Evolutionary conservation across 92 coral and sea anemone genomes (phyloP), one percentile per base, ranked within the genome.

Genomic region (Phenganax stokvisi): DNA sequence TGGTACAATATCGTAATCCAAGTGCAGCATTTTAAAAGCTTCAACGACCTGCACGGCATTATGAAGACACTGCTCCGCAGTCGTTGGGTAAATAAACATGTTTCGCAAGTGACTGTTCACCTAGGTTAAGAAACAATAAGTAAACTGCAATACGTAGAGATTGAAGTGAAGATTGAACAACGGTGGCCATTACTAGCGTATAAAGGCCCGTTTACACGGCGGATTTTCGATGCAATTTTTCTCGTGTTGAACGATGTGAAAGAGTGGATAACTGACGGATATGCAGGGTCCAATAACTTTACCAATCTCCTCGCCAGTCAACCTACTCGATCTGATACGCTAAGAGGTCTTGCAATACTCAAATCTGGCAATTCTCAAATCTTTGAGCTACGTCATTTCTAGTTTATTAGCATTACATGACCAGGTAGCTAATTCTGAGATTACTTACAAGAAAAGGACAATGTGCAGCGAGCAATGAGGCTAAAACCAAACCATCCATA

Each of bases 401-500:
- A 25, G 55, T 72, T 17, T 12, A 15, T 58, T 16, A n/a, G 56
- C 47, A 16, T 28, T 5, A 57, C 11, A 20, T 56, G 8, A 70
- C 20, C 56, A 25, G 30, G 54, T 6, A 20, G 31, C 56, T 15
- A 54, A 8, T 27, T 57, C 8, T 0, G 57, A 12, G 70, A 20
- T 10, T 25, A 74, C 96, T 87, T 75, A 94, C 98, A 88, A 92
- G 83, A 80, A 94, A 94, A 8, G 98, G 98, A 64, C 88, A 97
- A 74, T 91, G 92, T 2, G 98, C 93, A 30, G 92, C 87, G 57
- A 94, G 85, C 27, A 94, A 87, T 1, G 98, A 89, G 10, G 98
- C 98, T 56, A 94, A 85, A 20, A 94, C 98, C 73, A 94, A 86
- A 62, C 98, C 98, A 86, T 94, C 98, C 91, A 90, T 89, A 70